Evolutionary conservation across 2,888 invertebrate species (phyloP).

Genomic region (Agrotis clavis): DNA sequence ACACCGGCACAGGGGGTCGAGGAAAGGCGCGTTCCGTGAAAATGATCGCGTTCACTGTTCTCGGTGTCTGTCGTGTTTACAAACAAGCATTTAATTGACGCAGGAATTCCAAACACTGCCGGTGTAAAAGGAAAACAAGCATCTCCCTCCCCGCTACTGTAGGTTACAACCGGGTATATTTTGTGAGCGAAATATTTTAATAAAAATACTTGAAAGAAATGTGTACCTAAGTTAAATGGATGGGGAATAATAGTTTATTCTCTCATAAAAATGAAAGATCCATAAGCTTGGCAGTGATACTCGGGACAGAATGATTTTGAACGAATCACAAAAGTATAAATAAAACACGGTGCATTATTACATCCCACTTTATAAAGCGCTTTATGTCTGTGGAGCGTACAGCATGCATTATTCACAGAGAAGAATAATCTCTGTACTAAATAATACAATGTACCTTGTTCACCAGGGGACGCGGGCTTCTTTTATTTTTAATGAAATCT

Average conservation of each 20-base stretch:
- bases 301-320: constrained; percentile 54
- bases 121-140: constrained; percentile 82
- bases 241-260: constrained; percentile 17
- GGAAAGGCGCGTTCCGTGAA: constrained; percentile 80
- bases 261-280: constrained; percentile 31
- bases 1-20: constrained; percentile 64
- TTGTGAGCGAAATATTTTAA: constrained; percentile 59
- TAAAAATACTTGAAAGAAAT: constrained; percentile 28
- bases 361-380: constrained; percentile 72
- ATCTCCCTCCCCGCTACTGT: constrained; percentile 67
- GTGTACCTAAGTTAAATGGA: constrained; percentile 20
- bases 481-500: constrained; percentile 78
- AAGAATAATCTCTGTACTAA: constrained; percentile 73
- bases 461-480: constrained; percentile 66
- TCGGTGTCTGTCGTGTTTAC: constrained; percentile 83
- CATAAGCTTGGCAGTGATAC: constrained; percentile 48
- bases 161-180: constrained; percentile 67
- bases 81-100: constrained; percentile 87
- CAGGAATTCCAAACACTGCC: constrained; percentile 85
- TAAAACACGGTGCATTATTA: constrained; percentile 71
- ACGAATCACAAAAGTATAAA: constrained; percentile 61
- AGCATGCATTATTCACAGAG: constrained; percentile 75
- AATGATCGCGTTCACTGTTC: constrained; percentile 76
- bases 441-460: constrained; percentile 73
- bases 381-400: constrained; percentile 71